phyloP scores from a whole-genome alignment of 2,888 invertebrate genomes.

The Coelogynopora nodosa region DNA sequence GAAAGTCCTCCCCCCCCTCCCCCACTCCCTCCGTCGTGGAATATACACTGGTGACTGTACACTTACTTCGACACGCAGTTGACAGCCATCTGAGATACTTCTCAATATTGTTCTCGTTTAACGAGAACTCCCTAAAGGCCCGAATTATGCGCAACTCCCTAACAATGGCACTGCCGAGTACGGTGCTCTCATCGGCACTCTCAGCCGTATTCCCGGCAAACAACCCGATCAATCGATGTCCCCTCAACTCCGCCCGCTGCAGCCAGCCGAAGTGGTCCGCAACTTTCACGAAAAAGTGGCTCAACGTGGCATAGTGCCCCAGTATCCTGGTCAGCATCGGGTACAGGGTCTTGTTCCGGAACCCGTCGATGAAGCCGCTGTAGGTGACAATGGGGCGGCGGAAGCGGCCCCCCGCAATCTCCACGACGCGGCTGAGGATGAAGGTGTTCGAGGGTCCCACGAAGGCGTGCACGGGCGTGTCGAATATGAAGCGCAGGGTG shows the following conservation, averaged over 20 bases:
- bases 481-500: background rate
- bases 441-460: background rate
- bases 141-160: background rate
- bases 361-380: background rate
- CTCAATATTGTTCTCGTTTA: background rate
- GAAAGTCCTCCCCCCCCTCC: no score
- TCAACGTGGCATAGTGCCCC: background rate
- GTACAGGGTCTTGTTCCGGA: background rate
- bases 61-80: background rate
- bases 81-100: background rate
- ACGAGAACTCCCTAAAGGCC: background rate
- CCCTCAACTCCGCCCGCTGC: background rate
- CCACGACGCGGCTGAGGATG: background rate
- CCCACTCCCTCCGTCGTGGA: no score
- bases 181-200: background rate
- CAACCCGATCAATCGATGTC: background rate
- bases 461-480: background rate
- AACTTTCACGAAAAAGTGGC: background rate
- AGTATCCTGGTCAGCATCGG: background rate
- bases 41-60: no score
- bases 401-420: background rate
- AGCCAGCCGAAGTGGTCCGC: background rate
- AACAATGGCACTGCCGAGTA: background rate
- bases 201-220: background rate
- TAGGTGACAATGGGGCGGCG: background rate